Base-by-base conservation (phyloP, 2,797 vertebrate species). In the Heteromormyrus szaboi region DNA sequence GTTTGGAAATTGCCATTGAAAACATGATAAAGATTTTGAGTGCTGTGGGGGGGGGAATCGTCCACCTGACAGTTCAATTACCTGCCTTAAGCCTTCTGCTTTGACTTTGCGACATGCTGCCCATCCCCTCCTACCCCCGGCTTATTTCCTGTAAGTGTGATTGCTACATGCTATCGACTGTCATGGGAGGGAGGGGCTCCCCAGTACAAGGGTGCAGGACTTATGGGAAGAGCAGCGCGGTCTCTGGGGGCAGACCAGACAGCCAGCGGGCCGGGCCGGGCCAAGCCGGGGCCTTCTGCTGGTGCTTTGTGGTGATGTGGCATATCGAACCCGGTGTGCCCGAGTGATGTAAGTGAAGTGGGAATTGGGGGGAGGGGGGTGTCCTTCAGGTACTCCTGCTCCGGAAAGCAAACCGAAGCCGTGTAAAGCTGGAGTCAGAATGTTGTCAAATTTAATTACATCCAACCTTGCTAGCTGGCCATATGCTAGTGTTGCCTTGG, bases 401-500 rank as follows among this genome's bases (percentile, higher is more conserved):
- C 62, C 3, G 62, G 62, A 65, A 29, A 29, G 22, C 62, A 65
- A 83, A n/a, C 44, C 19, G 44, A 48, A 46, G 8, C 44, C 2
- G 44, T 14, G 37, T 48, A 83, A 83, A 41, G 44, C 48, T 48
- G 37, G 37, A 83, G 79, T 48, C 48, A 25, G 84, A 86, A 14
- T 25, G 6, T 14, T 86, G 84, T 86, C 84, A 86, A 37, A 86
- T 86, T 86, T 56, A 86, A 86, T 86, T 86, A 86, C 84, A 51
- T 94, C 92, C 90, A 93, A 92, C 92, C 93, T 93, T 92, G 90
- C 89, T 59, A 62, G 87, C 91, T 91, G 88, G 93, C 92, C 92
- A 94, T 92, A 92, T 94, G 92, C 94, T 94, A 92, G 41, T 3
- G 95, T 95, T 95, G 93, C 94, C 95, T 89, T 95, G 94, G 95